These are phyloP conservation scores for Ferrisia virgata DNA, from an alignment of 2,888 invertebrate species.

Conservation along the genomic window DNA sequence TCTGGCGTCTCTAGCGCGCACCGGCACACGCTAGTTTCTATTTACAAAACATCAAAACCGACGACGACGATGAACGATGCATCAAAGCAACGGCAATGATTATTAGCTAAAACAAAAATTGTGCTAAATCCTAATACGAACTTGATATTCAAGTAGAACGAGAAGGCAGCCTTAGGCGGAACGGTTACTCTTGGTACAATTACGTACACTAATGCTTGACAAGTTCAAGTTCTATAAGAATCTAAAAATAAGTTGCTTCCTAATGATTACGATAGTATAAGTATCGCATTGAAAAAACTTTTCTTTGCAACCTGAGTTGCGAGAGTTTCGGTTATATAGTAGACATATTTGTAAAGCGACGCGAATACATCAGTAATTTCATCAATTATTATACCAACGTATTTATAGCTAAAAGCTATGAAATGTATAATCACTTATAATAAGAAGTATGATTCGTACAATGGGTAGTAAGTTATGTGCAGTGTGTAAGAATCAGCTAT, in stretches of 20 bases:
- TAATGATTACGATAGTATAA: neutral
- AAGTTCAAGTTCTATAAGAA: neutral
- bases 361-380: neutral
- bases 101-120: neutral
- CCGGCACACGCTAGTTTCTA: neutral
- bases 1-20: neutral
- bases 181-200: neutral
- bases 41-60: neutral
- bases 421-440: too few relatives aligned
- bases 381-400: neutral
- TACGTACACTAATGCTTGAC: neutral
- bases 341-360: too few relatives aligned
- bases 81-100: neutral
- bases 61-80: neutral
- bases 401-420: neutral
- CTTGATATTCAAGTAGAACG: conserved; percentile 11
- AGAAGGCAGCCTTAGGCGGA: neutral
- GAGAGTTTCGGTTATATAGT: neutral
- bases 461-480: too few relatives aligned
- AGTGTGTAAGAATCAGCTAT: neutral
- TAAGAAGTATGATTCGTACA: too few relatives aligned
- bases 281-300: neutral
- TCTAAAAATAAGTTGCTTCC: neutral
- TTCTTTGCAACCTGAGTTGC: neutral
- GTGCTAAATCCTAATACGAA: neutral